Conservation (phyloP, 2,797 vertebrate genomes). For the Sebastes cheni region DNA sequence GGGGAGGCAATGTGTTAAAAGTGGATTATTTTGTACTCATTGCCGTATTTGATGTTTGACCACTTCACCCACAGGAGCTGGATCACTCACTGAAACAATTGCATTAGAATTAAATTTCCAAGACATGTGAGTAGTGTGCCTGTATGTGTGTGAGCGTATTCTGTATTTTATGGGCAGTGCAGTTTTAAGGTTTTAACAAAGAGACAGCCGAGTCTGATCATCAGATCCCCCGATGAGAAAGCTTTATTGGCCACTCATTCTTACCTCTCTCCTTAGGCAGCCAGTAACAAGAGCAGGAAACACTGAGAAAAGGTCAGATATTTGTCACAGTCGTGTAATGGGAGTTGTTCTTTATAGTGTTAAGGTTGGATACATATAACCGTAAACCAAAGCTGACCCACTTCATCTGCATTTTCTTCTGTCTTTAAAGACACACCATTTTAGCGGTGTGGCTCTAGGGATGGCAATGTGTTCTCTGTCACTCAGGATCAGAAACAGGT, state of each 20-base stretch:
- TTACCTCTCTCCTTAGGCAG: conserved; percentile 16
- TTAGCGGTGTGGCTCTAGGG: too few relatives aligned
- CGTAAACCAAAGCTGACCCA: background rate
- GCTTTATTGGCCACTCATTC: conserved; percentile 5
- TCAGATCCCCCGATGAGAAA: background rate
- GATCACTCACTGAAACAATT: background rate
- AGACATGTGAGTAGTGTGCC: background rate
- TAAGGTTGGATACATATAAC: background rate
- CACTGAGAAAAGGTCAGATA: conserved; percentile 47
- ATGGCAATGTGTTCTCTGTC: background rate
- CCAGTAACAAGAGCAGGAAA: conserved; percentile 12
- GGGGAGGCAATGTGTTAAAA: conserved; percentile 28
- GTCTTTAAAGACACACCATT: background rate
- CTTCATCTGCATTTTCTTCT: background rate
- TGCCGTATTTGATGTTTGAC: conserved; percentile 1
- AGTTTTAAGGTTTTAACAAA: conserved; percentile 36
- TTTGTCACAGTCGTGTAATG: conserved; percentile 37
- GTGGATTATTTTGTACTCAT: conserved; percentile 31
- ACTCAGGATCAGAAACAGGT: background rate
- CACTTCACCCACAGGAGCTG: background rate
- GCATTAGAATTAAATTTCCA: background rate
- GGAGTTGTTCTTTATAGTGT: conserved; percentile 4
- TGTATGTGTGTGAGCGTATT: background rate
- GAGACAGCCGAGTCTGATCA: background rate
- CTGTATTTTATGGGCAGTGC: background rate